These are phyloP conservation scores for Drosophila mayri DNA, from an alignment of 1,140 invertebrate genomes.

Conservation along the genomic window DNA sequence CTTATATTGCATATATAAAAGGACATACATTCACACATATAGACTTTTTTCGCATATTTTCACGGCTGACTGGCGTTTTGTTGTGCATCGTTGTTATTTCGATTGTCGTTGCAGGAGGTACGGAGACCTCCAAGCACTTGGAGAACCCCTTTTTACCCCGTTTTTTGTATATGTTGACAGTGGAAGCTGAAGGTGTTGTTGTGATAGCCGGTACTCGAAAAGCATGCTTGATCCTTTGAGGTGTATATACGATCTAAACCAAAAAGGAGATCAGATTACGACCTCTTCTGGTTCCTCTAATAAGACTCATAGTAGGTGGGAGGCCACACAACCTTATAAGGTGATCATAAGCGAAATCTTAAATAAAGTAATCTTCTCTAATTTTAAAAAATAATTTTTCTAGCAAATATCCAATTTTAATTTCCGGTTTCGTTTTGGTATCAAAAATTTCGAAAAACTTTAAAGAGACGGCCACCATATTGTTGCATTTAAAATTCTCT, in stretches of 20 bases:
- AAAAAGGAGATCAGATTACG: neutral
- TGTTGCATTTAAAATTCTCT: neutral
- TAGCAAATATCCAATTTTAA: neutral
- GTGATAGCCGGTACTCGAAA: conserved; percentile 10
- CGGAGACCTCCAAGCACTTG: conserved; percentile 27
- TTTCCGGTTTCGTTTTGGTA: neutral
- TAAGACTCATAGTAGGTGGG: no score
- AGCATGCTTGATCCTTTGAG: conserved; percentile 3
- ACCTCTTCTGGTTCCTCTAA: neutral
- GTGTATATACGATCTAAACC: no score
- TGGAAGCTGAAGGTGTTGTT: conserved; percentile 21
- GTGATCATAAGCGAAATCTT: no score
- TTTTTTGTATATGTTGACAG: conserved; percentile 48
- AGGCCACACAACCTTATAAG: no score
- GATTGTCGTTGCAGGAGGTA: conserved; percentile 30
- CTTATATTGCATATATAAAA: conserved; percentile 1
- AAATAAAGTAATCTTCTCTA: no score
- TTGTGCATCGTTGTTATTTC: conserved; percentile 50
- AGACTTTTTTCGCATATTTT: conserved; percentile 65
- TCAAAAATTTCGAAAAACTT: neutral
- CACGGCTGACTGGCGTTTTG: conserved; percentile 69
- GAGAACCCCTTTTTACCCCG: conserved; percentile 39
- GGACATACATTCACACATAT: neutral
- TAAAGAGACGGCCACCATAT: neutral
- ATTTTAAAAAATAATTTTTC: neutral